Percentiles rank a stretch among this genome's conserved stretches.
These are phyloP conservation scores for Toxonevra muliebris DNA, from an alignment of 2,888 invertebrate genomes.

Conservation along the genomic window DNA sequence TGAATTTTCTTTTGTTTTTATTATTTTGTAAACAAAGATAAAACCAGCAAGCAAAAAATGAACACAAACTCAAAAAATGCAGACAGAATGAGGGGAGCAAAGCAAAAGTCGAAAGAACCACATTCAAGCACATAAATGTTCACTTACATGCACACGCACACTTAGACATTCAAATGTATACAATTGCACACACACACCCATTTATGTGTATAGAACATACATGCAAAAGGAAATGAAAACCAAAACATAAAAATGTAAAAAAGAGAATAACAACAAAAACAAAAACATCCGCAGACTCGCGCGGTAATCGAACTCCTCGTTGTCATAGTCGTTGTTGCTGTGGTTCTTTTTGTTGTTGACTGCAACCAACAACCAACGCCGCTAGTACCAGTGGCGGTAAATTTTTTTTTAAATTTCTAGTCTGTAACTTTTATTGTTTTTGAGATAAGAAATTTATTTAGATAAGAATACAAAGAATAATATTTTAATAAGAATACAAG, in stretches of 20 bases:
- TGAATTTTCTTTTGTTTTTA: no score
- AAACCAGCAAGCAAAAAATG: conserved; percentile 16
- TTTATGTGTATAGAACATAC: no score
- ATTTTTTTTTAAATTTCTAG: no score
- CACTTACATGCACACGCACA: neutral
- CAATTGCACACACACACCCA: neutral
- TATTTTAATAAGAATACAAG: no score
- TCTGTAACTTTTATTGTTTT: no score
- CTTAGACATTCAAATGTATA: neutral
- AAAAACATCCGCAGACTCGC: neutral
- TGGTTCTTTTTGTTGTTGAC: neutral
- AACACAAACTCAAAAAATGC: conserved; percentile 13
- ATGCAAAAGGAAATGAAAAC: no score
- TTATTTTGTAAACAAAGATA: conserved; percentile 25
- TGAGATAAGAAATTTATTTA: no score
- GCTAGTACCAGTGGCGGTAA: no score
- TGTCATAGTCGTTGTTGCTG: neutral
- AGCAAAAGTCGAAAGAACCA: conserved; percentile 12
- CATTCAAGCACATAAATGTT: neutral
- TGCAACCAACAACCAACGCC: no score
- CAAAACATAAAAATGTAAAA: no score
- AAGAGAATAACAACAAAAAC: no score
- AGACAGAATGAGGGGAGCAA: conserved; percentile 27
- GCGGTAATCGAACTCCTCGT: neutral
- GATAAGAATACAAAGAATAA: no score